Conservation (phyloP, 2,797 vertebrate genomes). For the Odontamblyopus rebecca region DNA sequence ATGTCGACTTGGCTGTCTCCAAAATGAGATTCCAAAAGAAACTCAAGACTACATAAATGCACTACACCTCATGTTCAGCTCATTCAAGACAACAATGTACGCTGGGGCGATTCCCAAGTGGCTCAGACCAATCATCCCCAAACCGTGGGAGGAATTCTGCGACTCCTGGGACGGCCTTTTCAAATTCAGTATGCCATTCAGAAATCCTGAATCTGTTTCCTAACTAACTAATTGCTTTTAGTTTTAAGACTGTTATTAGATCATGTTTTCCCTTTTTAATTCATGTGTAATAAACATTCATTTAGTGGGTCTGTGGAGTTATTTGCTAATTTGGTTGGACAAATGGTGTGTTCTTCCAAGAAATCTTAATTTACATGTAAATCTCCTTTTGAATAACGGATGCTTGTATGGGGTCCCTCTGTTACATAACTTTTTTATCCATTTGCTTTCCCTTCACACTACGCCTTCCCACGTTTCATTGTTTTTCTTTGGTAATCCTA, state of each 20-base stretch:
- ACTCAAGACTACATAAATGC: constrained; percentile 89
- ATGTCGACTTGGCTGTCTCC: constrained; percentile 86
- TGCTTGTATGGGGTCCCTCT: constrained; percentile 33
- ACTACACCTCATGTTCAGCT: constrained; percentile 92
- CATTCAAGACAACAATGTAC: constrained; percentile 97
- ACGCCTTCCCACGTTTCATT: neutral
- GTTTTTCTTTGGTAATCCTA: constrained; percentile 57
- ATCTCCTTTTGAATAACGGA: constrained; percentile 31
- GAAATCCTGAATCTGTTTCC: neutral
- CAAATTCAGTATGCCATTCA: constrained; percentile 70
- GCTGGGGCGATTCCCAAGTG: constrained; percentile 92
- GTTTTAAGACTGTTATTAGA: too few species aligned
- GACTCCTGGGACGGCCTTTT: constrained; percentile 90
- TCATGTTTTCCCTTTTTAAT: neutral
- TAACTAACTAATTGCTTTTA: too few species aligned
- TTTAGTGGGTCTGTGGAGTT: neutral
- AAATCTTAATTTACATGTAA: constrained; percentile 51
- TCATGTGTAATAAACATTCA: neutral
- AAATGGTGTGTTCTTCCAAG: constrained; percentile 21
- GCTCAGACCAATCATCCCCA: constrained; percentile 88
- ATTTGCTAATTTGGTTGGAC: neutral
- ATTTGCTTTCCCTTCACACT: constrained; percentile 14
- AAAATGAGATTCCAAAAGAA: constrained; percentile 81
- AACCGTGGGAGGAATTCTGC: constrained; percentile 94
- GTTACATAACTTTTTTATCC: constrained; percentile 45